Percentiles rank a stretch among this genome's conserved stretches.
Conservation (phyloP, 35 echinoderm and acorn worm genomes). For the Strongylocentrotus purpuratus region DNA sequence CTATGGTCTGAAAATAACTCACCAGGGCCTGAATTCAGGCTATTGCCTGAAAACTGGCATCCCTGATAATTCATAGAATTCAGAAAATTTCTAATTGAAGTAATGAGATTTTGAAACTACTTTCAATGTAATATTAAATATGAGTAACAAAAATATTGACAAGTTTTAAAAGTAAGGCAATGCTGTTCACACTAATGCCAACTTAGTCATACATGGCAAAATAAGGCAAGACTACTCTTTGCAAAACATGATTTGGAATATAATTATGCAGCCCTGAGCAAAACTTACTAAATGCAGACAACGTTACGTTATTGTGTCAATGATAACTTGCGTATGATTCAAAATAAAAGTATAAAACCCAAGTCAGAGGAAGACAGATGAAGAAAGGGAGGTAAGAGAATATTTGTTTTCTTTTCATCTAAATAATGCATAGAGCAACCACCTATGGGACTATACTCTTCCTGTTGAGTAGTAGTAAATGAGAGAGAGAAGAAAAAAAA, state of each 20-base stretch:
- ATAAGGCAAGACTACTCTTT: constrained; percentile 1
- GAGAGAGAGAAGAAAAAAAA: no score
- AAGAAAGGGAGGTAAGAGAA: background rate
- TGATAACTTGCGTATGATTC: background rate
- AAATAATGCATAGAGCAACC: no score
- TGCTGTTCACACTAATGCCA: background rate
- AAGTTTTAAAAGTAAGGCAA: background rate
- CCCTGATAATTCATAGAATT: no score
- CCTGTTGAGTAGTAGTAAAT: no score
- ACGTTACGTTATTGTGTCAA: background rate
- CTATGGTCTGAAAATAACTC: no score
- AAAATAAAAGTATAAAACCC: background rate
- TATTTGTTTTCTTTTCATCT: background rate
- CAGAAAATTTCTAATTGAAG: no score
- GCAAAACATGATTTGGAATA: background rate
- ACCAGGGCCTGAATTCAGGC: no score
- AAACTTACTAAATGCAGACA: background rate
- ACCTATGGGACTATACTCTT: no score
- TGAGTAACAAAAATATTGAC: no score
- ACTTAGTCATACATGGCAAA: background rate
- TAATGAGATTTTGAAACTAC: no score
- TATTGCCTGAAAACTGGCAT: no score
- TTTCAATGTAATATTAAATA: no score
- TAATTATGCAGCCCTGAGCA: background rate
- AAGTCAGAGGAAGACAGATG: background rate